Evolutionary conservation across 2,113 vertebrate genomes (phyloP).

Genomic region (Acrocephalus kingi): DNA sequence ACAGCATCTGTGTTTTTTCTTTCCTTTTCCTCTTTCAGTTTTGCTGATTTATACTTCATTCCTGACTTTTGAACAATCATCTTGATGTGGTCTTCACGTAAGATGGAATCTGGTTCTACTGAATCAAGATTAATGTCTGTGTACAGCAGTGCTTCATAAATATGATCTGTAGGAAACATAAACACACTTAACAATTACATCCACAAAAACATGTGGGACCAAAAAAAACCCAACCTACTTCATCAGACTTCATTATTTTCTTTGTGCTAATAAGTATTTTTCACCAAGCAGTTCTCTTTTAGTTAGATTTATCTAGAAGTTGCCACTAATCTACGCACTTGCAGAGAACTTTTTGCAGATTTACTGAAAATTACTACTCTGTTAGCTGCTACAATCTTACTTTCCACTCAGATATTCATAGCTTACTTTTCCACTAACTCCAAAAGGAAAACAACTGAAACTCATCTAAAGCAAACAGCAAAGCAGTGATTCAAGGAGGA

Average conservation of each 20-base stretch:
- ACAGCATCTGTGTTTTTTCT: conserved; percentile 83
- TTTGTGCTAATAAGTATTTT: neutral
- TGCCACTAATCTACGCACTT: neutral
- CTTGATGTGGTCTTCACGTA: conserved; percentile 83
- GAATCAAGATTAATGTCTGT: conserved; percentile 75
- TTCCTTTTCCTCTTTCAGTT: conserved; percentile 74
- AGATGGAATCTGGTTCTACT: conserved; percentile 76
- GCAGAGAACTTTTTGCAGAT: neutral
- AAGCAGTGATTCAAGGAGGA: neutral
- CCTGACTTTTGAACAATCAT: conserved; percentile 85
- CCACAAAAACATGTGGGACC: neutral
- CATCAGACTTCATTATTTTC: neutral
- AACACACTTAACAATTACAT: neutral
- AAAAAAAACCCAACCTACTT: neutral
- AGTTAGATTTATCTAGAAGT: neutral
- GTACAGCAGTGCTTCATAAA: conserved; percentile 85
- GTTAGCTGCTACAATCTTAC: neutral
- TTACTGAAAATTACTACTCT: neutral
- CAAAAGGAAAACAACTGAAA: neutral
- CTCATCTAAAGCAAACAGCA: neutral
- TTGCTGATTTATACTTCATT: conserved; percentile 88
- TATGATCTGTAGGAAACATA: conserved; percentile 76
- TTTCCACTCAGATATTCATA: neutral
- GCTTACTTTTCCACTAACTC: neutral
- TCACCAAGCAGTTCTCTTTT: neutral